These are phyloP conservation scores for Eucera pruinosa DNA, from an alignment of 2,888 invertebrate genomes.

Conservation along the genomic window DNA sequence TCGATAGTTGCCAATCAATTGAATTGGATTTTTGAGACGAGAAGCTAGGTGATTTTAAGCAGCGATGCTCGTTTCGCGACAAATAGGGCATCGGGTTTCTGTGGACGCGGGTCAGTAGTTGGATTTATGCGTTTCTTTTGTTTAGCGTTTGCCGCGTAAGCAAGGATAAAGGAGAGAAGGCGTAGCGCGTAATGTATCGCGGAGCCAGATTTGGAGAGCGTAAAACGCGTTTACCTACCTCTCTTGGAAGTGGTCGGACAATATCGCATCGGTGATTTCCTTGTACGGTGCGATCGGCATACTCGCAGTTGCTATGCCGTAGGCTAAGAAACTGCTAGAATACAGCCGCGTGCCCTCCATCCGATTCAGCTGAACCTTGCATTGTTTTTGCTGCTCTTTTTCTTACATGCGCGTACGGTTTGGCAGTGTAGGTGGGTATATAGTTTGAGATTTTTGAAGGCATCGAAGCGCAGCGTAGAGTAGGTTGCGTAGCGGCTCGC, in stretches of 20 bases:
- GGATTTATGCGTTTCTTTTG: neutral
- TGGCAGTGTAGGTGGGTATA: too few relatives aligned
- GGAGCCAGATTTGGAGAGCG: neutral
- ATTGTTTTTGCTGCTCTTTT: too few relatives aligned
- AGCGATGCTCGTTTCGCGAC: conserved; percentile 1
- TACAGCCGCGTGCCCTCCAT: conserved; percentile 22
- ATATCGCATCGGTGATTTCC: conserved; percentile 51
- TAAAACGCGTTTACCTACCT: conserved; percentile 25
- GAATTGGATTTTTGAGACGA: too few relatives aligned
- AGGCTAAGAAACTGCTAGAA: conserved; percentile 46
- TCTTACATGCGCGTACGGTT: too few relatives aligned
- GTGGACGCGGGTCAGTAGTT: too few relatives aligned
- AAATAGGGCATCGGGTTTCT: too few relatives aligned
- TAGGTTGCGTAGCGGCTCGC: too few relatives aligned
- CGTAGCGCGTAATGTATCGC: too few relatives aligned
- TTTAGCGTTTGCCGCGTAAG: conserved; percentile 14
- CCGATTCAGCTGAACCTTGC: conserved; percentile 24
- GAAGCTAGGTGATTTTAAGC: too few relatives aligned
- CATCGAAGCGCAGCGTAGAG: too few relatives aligned
- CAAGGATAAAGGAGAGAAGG: conserved; percentile 33
- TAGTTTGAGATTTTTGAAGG: too few relatives aligned
- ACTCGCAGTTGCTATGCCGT: conserved; percentile 36
- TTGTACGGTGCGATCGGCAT: conserved; percentile 47
- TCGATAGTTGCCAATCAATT: too few relatives aligned
- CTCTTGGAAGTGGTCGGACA: conserved; percentile 36